Percentiles rank a stretch among this genome's conserved stretches.
Conservation (phyloP, 2,797 vertebrate species). For the Rhynchonycteris naso region DNA sequence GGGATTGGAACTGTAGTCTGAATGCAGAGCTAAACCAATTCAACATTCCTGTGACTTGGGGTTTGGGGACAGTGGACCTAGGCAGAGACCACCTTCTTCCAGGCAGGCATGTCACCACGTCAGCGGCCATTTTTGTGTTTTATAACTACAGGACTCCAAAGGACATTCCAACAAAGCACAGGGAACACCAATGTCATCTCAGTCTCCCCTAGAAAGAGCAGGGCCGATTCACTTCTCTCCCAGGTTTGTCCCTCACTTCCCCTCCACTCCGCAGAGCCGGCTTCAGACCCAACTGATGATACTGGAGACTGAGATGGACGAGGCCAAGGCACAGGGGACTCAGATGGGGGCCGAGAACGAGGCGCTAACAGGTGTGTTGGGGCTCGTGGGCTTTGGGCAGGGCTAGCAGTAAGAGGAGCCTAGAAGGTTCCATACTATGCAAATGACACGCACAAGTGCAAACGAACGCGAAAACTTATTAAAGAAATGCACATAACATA, state of each 20-base stretch:
- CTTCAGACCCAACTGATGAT: conserved; percentile 60
- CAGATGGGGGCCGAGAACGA: conserved; percentile 66
- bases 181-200: not conserved
- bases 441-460: not conserved
- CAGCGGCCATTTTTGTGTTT: not conserved
- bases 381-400: too few species aligned
- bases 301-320: conserved; percentile 56
- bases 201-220: not conserved
- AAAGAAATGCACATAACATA: not conserved
- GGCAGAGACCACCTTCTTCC: not conserved
- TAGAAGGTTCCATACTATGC: not conserved
- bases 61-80: not conserved
- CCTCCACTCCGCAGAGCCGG: conserved; percentile 25
- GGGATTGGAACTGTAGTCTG: not conserved
- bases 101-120: not conserved
- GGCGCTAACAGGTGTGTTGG: conserved; percentile 62
- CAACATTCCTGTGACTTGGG: not conserved
- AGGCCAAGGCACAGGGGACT: conserved; percentile 49
- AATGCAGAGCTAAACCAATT: not conserved
- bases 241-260: fast-evolving
- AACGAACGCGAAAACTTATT: not conserved
- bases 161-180: not conserved
- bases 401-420: not conserved
- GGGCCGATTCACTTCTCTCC: not conserved
- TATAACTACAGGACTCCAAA: not conserved